Conservation (phyloP, 2,797 vertebrate species). For the Platalea minor region DNA sequence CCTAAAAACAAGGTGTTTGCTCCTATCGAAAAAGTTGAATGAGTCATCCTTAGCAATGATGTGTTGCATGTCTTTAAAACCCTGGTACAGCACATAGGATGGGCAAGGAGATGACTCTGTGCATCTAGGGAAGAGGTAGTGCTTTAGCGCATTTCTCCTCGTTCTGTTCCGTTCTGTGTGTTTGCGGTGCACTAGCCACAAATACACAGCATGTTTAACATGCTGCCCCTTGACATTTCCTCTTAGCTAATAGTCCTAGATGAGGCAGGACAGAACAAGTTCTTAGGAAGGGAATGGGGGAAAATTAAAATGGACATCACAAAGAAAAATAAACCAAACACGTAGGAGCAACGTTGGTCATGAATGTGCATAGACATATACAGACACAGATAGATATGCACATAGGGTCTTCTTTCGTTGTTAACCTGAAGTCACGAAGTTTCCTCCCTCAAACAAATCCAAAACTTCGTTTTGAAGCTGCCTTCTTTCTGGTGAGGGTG, state of each 20-base stretch:
- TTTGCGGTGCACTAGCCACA: background rate
- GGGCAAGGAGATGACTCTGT: background rate
- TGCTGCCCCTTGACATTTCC: background rate
- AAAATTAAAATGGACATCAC: background rate
- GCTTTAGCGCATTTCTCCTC: background rate
- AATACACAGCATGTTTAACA: background rate
- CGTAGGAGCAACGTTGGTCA: rapidly evolving
- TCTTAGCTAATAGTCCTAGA: background rate
- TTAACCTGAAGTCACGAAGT: background rate
- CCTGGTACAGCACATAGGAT: background rate
- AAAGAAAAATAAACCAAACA: background rate
- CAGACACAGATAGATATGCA: background rate
- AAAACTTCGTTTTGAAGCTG: background rate
- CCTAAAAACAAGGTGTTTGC: background rate
- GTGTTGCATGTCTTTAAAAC: background rate
- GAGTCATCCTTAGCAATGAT: background rate
- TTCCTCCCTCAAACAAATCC: background rate
- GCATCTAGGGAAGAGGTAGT: background rate
- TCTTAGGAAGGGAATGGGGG: background rate
- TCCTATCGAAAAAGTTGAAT: background rate
- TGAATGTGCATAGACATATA: background rate
- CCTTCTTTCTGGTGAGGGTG: background rate
- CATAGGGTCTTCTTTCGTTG: background rate
- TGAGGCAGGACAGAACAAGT: background rate
- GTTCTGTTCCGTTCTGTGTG: rapidly evolving